Evolutionary conservation across 2,888 invertebrate genomes (phyloP).

Genomic region (Cyaniris semiargus): DNA sequence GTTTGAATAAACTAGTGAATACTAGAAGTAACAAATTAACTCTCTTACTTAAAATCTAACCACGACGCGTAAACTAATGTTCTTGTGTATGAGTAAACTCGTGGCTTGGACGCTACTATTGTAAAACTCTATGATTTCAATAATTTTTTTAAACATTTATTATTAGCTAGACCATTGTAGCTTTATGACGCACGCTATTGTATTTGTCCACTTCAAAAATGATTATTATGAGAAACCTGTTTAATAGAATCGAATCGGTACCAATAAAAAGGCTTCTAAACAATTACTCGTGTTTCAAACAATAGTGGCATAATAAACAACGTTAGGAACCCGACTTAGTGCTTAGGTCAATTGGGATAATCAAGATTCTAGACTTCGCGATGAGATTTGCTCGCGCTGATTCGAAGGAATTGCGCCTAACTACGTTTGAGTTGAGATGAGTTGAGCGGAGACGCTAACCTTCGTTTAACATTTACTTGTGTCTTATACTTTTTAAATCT

Average conservation of each 20-base stretch:
- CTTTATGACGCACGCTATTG: neutral
- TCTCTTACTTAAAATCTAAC: no score
- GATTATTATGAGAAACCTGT: neutral
- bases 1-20: no score
- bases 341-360: conserved; percentile 40
- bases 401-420: conserved; percentile 66
- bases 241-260: neutral
- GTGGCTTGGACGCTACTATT: no score
- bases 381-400: conserved; percentile 55
- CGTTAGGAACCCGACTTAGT: conserved; percentile 10
- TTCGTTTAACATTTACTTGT: neutral
- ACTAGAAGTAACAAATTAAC: no score
- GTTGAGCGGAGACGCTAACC: conserved; percentile 29
- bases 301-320: conserved; percentile 26
- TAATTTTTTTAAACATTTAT: neutral
- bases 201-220: neutral
- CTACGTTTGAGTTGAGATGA: conserved; percentile 53
- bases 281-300: conserved; percentile 17
- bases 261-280: neutral
- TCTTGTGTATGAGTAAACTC: no score
- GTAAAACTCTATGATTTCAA: neutral
- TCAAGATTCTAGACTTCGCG: conserved; percentile 54
- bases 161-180: neutral
- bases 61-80: neutral
- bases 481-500: neutral